A percentile compares a stretch with the other conserved stretches of the same genome.
Evolutionary conservation across 1,140 invertebrate species (phyloP).

Genomic region (Carcinoscorpius rotundicauda): DNA sequence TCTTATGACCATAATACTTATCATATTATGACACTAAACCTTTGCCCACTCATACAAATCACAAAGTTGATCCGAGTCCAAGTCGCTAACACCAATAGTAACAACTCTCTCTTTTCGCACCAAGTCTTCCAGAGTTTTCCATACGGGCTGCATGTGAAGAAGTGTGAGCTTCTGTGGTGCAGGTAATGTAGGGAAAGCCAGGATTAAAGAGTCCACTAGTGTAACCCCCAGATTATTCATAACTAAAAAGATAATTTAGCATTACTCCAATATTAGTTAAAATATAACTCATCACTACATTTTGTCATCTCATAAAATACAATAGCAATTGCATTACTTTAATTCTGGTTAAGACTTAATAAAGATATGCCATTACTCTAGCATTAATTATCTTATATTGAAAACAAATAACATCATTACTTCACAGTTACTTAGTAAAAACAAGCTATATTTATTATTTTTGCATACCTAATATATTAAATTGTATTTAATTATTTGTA

Average conservation of each 20-base stretch:
- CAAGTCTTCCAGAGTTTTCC: constrained; percentile 56
- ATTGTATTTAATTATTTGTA: too few species aligned
- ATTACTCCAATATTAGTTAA: too few species aligned
- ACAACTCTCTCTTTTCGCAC: constrained; percentile 49
- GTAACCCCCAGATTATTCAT: constrained; percentile 48
- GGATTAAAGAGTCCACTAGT: constrained; percentile 57
- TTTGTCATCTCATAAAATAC: background rate
- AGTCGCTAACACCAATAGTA: constrained; percentile 73
- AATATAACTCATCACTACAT: too few species aligned
- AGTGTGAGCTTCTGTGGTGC: constrained; percentile 37
- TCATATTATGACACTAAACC: constrained; percentile 37
- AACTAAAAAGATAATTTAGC: constrained; percentile 37
- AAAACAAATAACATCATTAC: too few species aligned
- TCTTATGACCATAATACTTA: too few species aligned
- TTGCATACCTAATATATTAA: too few species aligned
- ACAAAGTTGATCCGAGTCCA: constrained; percentile 65
- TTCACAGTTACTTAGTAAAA: too few species aligned
- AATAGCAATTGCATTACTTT: background rate
- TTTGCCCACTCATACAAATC: constrained; percentile 61
- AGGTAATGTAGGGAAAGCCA: constrained; percentile 49
- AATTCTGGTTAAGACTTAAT: background rate
- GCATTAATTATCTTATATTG: too few species aligned
- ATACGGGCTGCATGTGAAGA: constrained; percentile 51
- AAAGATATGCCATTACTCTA: background rate
- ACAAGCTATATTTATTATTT: too few species aligned